Base-by-base conservation (phyloP, 2,888 invertebrate genomes). In the Andrena bucephala region DNA sequence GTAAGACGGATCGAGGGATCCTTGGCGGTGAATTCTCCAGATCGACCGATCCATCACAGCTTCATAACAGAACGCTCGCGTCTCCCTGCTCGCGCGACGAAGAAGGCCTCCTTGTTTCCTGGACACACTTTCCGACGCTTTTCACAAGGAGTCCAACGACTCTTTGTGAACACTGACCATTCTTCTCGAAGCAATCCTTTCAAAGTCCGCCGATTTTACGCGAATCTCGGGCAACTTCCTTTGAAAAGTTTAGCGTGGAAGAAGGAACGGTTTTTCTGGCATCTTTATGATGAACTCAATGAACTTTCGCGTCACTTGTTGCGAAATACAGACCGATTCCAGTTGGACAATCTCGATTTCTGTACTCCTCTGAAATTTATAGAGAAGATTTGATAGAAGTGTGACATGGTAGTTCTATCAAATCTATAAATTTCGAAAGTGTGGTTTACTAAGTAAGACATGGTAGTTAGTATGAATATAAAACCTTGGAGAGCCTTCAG, bases 1-100 rank as follows among this genome's bases (percentile, higher is more conserved):
- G 69, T 83, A 90, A 90, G 91, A 91, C 87, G 83, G 89, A 91
- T 91, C 83, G 87, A 54, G 33, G 72, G 27, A 65, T 71, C 59
- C 65, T 63, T 50, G 24, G 31, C 69, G 77, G 66, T 71, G 24
- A 76, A 77, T 62, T 73, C 67, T 74, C 29, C 72, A n/a, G 27
- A 66, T 71, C 54, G 3, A 65, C 33, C 77, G 77, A 87, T 87
- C 86, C 84, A 88, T 87, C 89, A 84, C 73, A 73, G 68, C 3
- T 52, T 29, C 10, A 24, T 69, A 77, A 82, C 70, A 69, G 63
- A 71, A 83, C 54, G 60, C 57, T 73, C 31, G 63, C 71, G 75
- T 24, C 83, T 77, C 63, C 48, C 48, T 50, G 16, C 27, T 57
- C 24, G 36, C 62, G 36, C 13, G 13, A n/a, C 27, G 52, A 65